Evolutionary conservation across 2,113 vertebrate genomes (phyloP), one percentile per base, ranked within the genome.

Genomic region (Oryctolagus cuniculus): DNA sequence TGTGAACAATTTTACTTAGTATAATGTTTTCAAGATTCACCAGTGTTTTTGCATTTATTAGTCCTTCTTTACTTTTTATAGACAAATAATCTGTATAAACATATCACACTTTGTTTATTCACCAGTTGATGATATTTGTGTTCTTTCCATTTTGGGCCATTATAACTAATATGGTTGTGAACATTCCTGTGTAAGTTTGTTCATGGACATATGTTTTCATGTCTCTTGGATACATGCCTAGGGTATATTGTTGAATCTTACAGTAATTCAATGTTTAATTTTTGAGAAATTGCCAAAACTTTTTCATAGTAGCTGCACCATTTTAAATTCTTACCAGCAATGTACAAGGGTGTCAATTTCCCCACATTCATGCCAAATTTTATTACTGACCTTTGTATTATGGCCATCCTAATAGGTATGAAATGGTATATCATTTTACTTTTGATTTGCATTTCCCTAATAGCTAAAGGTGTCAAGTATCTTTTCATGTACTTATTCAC

Each of bases 401-500:
- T 15, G 89, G 34, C 64, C 34, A 81, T 64, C 12, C 9, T 44
- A 82, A 1, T 58, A 83, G 53, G 6, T 75, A 17, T 75, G 15
- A 91, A 93, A 12, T 38, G 9, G 1, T n/a, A 63, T 67, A 51
- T 81, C 16, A 89, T 13, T 89, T 22, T 85, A 6, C 36, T 67
- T 93, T 95, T 74, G 22, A 79, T 79, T 88, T 95, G 24, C 3
- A 88, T 69, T 91, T 80, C 24, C 27, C 22, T 74, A 75, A 63
- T 69, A 10, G 73, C 73, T 85, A 91, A 88, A 19, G 72, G 83
- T 91, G 51, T 36, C 88, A 27, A 90, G 15, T 22, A 73, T 69
- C 27, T 80, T 96, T 78, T 63, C 72, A 44, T 88, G 31, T 80
- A 36, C 44, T 87, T 74, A 63, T 64, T 84, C 13, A 21, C 22